Conservation (phyloP, 2,888 invertebrate species). For the Stictocephala bisonia region DNA sequence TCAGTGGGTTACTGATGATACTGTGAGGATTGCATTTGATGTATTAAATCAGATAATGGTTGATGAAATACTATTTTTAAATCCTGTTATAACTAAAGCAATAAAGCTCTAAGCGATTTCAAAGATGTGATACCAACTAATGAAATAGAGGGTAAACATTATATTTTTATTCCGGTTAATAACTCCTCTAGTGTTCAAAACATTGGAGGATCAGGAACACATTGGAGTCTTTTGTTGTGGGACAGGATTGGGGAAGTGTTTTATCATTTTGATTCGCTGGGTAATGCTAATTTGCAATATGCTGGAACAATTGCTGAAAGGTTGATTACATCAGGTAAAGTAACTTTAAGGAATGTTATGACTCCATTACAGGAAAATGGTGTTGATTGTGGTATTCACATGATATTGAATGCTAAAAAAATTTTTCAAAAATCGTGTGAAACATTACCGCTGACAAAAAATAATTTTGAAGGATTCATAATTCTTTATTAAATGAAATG, state of each 20-base stretch:
- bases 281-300: not conserved
- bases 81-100: not conserved
- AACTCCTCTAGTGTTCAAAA: not conserved
- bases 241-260: not conserved
- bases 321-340: not conserved
- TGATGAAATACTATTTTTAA: not conserved
- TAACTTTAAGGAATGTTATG: not conserved
- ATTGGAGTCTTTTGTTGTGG: slow-evolving; percentile 22
- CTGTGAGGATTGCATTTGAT: not conserved
- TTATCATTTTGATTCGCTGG: slow-evolving; percentile 18
- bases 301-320: not conserved
- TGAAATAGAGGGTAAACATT: not conserved
- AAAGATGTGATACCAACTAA: not conserved
- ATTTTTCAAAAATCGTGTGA: not conserved
- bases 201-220: slow-evolving; percentile 21
- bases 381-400: slow-evolving; percentile 1
- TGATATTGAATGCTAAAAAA: not conserved
- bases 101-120: not conserved
- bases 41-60: not conserved
- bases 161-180: slow-evolving; percentile 6
- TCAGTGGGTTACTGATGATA: slow-evolving; percentile 19
- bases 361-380: not conserved
- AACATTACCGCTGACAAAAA: not conserved
- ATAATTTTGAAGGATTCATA: not conserved
- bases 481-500: too few species aligned